Conservation (phyloP, 2,797 vertebrate genomes). For the Enoplosus armatus region DNA sequence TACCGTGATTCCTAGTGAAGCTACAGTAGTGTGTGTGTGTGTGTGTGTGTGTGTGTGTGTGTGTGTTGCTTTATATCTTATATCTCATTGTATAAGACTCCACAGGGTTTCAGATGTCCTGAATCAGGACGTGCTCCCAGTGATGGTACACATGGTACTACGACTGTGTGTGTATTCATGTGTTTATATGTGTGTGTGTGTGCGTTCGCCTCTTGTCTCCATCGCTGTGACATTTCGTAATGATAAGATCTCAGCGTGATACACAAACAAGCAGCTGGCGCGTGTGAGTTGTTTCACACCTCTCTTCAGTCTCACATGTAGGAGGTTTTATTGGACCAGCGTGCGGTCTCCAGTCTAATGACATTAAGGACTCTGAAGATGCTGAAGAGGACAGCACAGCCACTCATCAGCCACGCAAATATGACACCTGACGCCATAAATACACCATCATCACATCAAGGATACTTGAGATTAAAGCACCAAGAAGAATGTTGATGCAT, state of each 20-base stretch:
- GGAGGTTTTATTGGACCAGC: not conserved
- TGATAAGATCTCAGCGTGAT: conserved; percentile 19
- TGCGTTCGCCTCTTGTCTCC: conserved; percentile 8
- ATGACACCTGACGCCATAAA: conserved; percentile 24
- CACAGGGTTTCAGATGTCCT: not conserved
- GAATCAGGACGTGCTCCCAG: not conserved
- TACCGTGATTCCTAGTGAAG: too few relatives aligned
- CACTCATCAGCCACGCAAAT: not conserved
- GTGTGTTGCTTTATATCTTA: not conserved
- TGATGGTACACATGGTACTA: not conserved
- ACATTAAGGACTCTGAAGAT: not conserved
- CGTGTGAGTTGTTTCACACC: conserved; percentile 27
- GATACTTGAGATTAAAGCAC: not conserved
- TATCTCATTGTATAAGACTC: too few relatives aligned
- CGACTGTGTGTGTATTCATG: not conserved
- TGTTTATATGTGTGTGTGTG: not conserved
- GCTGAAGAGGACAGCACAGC: not conserved
- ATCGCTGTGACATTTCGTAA: conserved; percentile 40
- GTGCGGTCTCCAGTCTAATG: conserved; percentile 14
- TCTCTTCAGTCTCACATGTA: not conserved
- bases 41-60: not conserved
- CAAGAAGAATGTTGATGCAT: not conserved
- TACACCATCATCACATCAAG: not conserved
- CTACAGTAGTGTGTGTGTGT: conserved; percentile 5
- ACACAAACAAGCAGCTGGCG: conserved; percentile 28